Percentiles rank a stretch among this genome's conserved stretches.
These are phyloP conservation scores for Beroe forskalii DNA, from an alignment of 37 sponge, comb jelly and placozoan species.

Conservation along the genomic window DNA sequence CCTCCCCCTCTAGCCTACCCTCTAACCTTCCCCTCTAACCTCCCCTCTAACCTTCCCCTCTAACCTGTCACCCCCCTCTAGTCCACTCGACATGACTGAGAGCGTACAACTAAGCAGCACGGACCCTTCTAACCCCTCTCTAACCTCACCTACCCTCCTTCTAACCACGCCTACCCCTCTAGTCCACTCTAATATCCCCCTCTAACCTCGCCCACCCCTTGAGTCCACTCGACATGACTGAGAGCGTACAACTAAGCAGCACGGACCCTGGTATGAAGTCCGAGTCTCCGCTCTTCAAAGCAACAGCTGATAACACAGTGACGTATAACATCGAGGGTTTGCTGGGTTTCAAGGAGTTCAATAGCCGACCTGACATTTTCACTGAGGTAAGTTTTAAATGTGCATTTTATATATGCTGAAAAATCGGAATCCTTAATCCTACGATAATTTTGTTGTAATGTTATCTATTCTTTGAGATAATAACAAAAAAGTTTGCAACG, in stretches of 20 bases:
- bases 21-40: not conserved
- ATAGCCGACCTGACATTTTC: slow-evolving; percentile 4
- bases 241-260: not conserved
- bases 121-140: too few relatives aligned
- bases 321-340: slow-evolving; percentile 61
- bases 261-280: not conserved
- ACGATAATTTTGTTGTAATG: too few relatives aligned
- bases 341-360: slow-evolving; percentile 55
- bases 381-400: slow-evolving; percentile 63
- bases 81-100: slow-evolving; percentile 50
- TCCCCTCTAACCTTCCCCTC: not conserved
- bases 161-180: too few relatives aligned
- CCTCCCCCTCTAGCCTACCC: not conserved
- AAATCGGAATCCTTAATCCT: too few relatives aligned
- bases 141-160: too few relatives aligned
- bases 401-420: too few relatives aligned
- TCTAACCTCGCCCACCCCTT: not conserved
- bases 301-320: not conserved
- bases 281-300: not conserved
- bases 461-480: too few relatives aligned
- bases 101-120: not conserved
- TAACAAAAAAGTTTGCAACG: too few relatives aligned
- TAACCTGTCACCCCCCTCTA: not conserved
- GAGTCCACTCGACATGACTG: slow-evolving; percentile 24
- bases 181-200: too few relatives aligned